Base-by-base conservation (phyloP, 2,888 invertebrate species). In the Apamea crenata region DNA sequence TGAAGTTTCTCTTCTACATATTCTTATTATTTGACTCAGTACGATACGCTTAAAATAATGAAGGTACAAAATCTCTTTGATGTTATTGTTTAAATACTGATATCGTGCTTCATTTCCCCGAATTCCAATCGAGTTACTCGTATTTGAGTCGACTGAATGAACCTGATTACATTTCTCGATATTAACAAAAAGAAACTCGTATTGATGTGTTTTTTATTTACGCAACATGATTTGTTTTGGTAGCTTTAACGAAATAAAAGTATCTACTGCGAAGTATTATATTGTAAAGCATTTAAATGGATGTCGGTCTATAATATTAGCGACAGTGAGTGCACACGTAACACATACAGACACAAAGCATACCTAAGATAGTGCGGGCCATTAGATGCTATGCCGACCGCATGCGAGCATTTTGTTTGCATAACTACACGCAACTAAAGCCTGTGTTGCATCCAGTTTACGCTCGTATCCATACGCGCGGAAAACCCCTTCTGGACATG, bases 21-120 rank as follows among this genome's bases (percentile, higher is more conserved):
- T 36, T 74, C 16, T 44, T 74, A 63, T 40, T 82, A 12, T 36
- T 21, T 63, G 44, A 50, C 0, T 25, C 5, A 16, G 12, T 53
- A 25, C 21, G 5, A 53, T 61, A 18, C 68, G 53, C n/a, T 61
- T 53, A 53, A 82, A 80, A 78, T 65, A 83, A 56, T 56, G 68
- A 56, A 78, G 16, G 10, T 40, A 83, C 8, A 40, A 63, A 82
- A 73, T 40, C 40, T 81, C 40, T 81, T 73, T 82, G 40, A 69
- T 81, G 68, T 81, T 63, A 66, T 81, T 73, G 68, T 85, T 73
- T 81, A 63, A 81, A 82, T 82, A 72, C 56, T 63, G 85, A 85
- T 69, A 85, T 40, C 40, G 40, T 21, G 66, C 32, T 80, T 59
- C 84, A 63, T 65, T 85, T 81, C 68, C 68, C 21, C 25, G n/a